phyloP scores from a whole-genome alignment of 2,797 vertebrate species.

The Adrianichthys oophorus region DNA sequence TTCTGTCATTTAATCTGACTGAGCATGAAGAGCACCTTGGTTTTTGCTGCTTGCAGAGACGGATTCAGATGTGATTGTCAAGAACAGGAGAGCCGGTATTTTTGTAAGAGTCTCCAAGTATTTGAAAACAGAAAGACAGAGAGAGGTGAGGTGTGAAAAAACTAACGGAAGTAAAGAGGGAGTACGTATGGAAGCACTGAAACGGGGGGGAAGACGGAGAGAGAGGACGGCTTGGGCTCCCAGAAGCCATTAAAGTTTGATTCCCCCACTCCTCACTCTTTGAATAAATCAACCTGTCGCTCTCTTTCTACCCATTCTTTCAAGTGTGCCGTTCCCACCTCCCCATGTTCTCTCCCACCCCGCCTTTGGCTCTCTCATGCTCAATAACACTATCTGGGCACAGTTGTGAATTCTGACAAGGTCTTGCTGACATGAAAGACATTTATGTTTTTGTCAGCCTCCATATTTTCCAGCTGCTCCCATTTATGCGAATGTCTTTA shows the following conservation, averaged over 20 bases:
- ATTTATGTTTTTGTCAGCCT: conserved; percentile 43
- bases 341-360: conserved; percentile 30
- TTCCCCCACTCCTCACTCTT: conserved; percentile 74
- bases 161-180: conserved; percentile 22
- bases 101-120: conserved; percentile 53
- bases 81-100: conserved; percentile 34
- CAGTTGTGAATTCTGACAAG: conserved; percentile 52
- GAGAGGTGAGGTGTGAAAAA: not conserved
- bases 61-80: conserved; percentile 67
- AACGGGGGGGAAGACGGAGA: conserved; percentile 53
- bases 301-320: conserved; percentile 63
- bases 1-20: conserved; percentile 73
- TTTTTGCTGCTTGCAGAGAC: conserved; percentile 52
- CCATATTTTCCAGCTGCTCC: conserved; percentile 20
- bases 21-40: conserved; percentile 86
- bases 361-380: conserved; percentile 42
- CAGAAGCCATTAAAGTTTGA: conserved; percentile 82
- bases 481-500: conserved; percentile 19
- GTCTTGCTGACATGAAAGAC: conserved; percentile 53
- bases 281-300: conserved; percentile 80
- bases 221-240: conserved; percentile 59
- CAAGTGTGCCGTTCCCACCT: conserved; percentile 46
- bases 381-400: conserved; percentile 35
- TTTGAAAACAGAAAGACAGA: conserved; percentile 16
- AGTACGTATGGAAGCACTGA: conserved; percentile 40